Base-by-base conservation (phyloP, 2,888 invertebrate genomes). In the Tiliacea aurago region DNA sequence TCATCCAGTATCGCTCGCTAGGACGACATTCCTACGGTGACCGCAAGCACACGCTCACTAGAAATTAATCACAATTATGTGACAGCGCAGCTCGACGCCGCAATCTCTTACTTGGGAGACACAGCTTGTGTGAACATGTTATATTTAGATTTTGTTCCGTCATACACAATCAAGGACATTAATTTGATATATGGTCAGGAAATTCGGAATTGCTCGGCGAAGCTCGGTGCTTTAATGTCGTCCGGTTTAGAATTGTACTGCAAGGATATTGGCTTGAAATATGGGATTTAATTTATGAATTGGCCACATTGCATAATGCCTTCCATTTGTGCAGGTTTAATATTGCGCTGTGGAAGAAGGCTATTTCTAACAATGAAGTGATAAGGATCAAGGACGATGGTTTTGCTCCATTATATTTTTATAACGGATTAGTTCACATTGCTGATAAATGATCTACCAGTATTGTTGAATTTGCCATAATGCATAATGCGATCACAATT, bases 61-160 rank as follows among this genome's bases (percentile, higher is more conserved):
- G 90, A 92, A 92, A 95, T 95, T 96, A 95, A 95, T 95, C 95
- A 95, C 94, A 96, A 95, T 95, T 94, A 95, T 94, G 93, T 93
- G 95, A 95, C 95, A 95, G 92, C 90, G 76, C 84, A 86, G 86
- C 89, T 89, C 87, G 78, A 86, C 88, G 88, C 87, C 83, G 89
- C 89, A 86, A 85, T 84, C 88, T 87, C 87, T 87, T 85, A 87
- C 87, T 88, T 84, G 80, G 76, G 85, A 87, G 85, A 85, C 89
- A 88, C 80, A 86, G 84, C 87, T 87, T 86, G 87, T 86, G 86
- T 87, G 86, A 87, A 87, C 83, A 86, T 84, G 81, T 78, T 86
- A 81, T 68, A 84, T 73, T 86, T 81, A 84, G 72, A 86, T 63
- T 78, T 78, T 41, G 78, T 83, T 86, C 86, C 78, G 86, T 86